Evolutionary conservation across 2,797 vertebrate species (phyloP), one percentile per base, ranked within the genome.

Genomic region (Lepus townsendii): DNA sequence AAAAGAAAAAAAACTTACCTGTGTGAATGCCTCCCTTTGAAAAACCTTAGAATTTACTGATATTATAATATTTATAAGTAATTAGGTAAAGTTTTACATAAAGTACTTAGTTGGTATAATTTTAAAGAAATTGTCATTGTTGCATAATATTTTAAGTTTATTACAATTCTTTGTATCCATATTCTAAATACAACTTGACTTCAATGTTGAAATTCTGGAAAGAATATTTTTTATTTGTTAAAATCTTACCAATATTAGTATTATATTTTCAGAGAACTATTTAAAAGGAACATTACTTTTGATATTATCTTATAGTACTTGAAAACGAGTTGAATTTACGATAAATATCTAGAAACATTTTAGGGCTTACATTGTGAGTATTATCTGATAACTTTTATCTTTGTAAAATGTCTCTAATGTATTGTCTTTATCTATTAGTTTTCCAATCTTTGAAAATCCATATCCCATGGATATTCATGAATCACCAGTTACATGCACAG

Each of bases 361-460:
- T 62, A 69, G 26, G 5, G 1, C 17, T 96, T 75, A 35, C 73
- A 71, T 91, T 84, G 83, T 87, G 84, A 79, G 86, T 96, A 75
- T 97, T 96, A 95, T 96, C 88, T 98, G 79, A 78, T 97, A 50
- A 42, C 79, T 91, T 93, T 91, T 93, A 57, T 93, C 27, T 84
- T 92, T 96, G 6, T 47, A 98, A 96, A 97, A 95, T 95, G 76
- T 87, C 93, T 98, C 97, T 98, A 97, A 98, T 98, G 92, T 96
- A 96, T 97, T 98, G 88, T 98, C 93, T 98, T 97, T 96, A 91
- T 97, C 96, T 97, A 92, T 91, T 98, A 99, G 99, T 98, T 99
- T 99, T 98, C 99, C 99, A 80, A 99, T 99, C 98, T 99, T 99
- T 99, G 99, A 99, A 99, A 99, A 99, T 97, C 99, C 99, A 5